phyloP scores from a whole-genome alignment of 2,113 vertebrate species.

The Egretta garzetta region DNA sequence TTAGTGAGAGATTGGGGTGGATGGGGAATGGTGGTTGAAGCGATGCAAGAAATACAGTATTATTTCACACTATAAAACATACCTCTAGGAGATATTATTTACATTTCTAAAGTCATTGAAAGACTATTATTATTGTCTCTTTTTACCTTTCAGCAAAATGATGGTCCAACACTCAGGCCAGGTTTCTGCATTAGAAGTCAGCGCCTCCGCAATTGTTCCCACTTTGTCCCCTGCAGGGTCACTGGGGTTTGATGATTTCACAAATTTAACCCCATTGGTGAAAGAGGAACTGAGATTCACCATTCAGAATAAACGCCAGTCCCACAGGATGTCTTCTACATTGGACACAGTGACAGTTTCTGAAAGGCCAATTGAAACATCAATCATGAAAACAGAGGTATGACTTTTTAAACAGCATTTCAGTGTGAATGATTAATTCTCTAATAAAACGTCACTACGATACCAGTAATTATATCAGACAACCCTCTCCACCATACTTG shows the following conservation, averaged over 20 bases:
- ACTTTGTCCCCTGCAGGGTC: slow-evolving; percentile 90
- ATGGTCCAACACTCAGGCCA: slow-evolving; percentile 94
- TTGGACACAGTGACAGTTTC: slow-evolving; percentile 82
- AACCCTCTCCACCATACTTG: background rate
- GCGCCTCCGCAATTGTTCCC: slow-evolving; percentile 90
- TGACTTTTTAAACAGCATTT: background rate
- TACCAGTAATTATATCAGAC: background rate
- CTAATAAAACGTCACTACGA: background rate
- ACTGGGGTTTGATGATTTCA: slow-evolving; percentile 93
- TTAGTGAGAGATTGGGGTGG: background rate
- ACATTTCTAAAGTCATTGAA: background rate
- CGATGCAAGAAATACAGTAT: background rate
- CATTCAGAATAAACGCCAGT: slow-evolving; percentile 90
- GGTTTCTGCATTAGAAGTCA: slow-evolving; percentile 90
- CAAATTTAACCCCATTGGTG: slow-evolving; percentile 89
- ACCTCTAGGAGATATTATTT: background rate
- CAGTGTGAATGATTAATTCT: background rate
- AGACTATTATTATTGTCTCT: slow-evolving; percentile 30
- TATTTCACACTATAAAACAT: background rate
- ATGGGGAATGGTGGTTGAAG: background rate
- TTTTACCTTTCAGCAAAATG: slow-evolving; percentile 84
- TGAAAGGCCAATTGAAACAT: slow-evolving; percentile 71
- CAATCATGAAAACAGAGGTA: slow-evolving; percentile 82
- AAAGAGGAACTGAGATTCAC: slow-evolving; percentile 93
- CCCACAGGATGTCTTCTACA: slow-evolving; percentile 79